Conservation (phyloP, 2,797 vertebrate species). For the Eospalax fontanierii region DNA sequence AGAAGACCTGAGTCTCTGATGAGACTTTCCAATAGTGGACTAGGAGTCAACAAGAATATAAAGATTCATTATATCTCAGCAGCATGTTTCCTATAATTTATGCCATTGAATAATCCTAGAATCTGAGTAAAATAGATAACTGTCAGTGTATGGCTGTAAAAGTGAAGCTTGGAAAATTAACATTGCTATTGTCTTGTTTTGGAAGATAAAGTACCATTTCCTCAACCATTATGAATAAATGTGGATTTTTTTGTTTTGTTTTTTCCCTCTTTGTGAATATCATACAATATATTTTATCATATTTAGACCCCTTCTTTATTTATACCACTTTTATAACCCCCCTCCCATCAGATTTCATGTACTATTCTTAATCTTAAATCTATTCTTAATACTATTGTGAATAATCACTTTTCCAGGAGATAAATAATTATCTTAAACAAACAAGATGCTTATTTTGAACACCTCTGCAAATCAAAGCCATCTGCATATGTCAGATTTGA, state of each 20-base stretch:
- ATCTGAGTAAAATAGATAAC: background rate
- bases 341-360: too few relatives aligned
- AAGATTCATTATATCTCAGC: background rate
- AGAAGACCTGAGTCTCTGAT: background rate
- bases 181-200: background rate
- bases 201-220: conserved; percentile 1
- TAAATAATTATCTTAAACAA: background rate
- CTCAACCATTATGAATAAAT: background rate
- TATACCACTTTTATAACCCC: too few relatives aligned
- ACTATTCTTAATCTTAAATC: too few relatives aligned
- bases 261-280: too few relatives aligned
- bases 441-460: background rate
- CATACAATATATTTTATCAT: too few relatives aligned
- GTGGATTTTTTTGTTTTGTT: too few relatives aligned
- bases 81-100: background rate
- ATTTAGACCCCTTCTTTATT: too few relatives aligned
- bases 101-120: background rate
- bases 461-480: background rate
- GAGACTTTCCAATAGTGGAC: background rate
- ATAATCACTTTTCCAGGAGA: background rate
- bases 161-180: background rate
- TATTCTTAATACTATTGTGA: background rate
- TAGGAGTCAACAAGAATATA: background rate
- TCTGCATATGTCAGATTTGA: background rate
- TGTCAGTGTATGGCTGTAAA: background rate